A percentile compares a stretch with the other conserved stretches of the same genome.
Evolutionary conservation across 35 echinoderm and acorn worm genomes (phyloP).

Genomic region (Lytechinus pictus): DNA sequence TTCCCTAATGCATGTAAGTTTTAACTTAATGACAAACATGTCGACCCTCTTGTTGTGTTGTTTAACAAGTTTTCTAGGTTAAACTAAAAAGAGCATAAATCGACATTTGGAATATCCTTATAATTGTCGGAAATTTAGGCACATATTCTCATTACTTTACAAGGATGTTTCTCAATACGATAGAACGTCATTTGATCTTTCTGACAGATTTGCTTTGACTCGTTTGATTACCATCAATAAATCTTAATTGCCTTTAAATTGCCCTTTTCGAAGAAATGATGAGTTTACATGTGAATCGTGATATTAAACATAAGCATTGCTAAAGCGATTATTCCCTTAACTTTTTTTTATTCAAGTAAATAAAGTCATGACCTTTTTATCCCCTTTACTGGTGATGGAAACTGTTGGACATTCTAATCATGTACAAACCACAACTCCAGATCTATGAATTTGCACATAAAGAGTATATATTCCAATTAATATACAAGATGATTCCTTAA

Average conservation of each 20-base stretch:
- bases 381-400: background rate
- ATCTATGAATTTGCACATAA: no score
- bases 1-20: no score
- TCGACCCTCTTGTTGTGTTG: no score
- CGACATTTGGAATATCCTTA: no score
- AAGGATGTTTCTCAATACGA: background rate
- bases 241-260: background rate
- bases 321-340: background rate
- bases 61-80: no score
- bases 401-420: no score
- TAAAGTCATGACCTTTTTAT: background rate
- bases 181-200: background rate
- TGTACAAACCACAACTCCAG: no score
- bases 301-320: background rate
- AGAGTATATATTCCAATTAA: no score
- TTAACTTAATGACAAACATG: no score
- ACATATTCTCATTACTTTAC: background rate
- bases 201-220: background rate
- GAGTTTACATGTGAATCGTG: background rate
- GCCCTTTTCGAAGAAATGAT: background rate
- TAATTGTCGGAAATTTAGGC: no score
- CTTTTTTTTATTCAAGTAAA: background rate
- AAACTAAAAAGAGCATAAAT: no score
- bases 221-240: background rate
- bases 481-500: no score